Conservation (phyloP, 1,140 invertebrate species). For the Gyrodactylus salaris region DNA sequence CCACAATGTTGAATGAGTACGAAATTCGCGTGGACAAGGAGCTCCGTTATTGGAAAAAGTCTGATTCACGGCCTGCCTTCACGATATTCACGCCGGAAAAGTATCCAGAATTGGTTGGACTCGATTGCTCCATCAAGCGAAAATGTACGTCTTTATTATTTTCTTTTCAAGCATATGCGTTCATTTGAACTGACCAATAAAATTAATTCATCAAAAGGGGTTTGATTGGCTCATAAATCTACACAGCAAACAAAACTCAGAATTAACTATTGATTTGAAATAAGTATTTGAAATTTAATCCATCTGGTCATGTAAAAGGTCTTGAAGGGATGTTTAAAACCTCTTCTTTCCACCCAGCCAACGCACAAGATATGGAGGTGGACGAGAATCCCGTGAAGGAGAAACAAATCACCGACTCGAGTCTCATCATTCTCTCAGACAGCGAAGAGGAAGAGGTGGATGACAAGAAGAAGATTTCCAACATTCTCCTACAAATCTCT, state of each 20-base stretch:
- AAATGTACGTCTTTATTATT: no score
- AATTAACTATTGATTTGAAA: no score
- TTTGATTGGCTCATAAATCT: no score
- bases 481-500: not conserved
- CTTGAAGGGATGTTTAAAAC: not conserved
- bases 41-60: not conserved
- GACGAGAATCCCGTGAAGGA: not conserved
- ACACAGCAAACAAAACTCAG: no score
- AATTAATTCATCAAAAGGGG: no score
- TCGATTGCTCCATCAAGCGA: not conserved
- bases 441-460: not conserved
- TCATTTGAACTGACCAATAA: no score
- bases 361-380: not conserved
- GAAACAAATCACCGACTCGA: not conserved
- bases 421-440: not conserved
- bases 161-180: no score
- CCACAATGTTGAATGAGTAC: not conserved
- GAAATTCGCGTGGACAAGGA: not conserved
- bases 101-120: not conserved
- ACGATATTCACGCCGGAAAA: not conserved
- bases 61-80: not conserved
- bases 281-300: not conserved
- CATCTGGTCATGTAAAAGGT: not conserved
- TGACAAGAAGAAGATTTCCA: not conserved
- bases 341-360: no score